Evolutionary conservation across 2,888 invertebrate genomes (phyloP).

Genomic region (Doris montereyensis): DNA sequence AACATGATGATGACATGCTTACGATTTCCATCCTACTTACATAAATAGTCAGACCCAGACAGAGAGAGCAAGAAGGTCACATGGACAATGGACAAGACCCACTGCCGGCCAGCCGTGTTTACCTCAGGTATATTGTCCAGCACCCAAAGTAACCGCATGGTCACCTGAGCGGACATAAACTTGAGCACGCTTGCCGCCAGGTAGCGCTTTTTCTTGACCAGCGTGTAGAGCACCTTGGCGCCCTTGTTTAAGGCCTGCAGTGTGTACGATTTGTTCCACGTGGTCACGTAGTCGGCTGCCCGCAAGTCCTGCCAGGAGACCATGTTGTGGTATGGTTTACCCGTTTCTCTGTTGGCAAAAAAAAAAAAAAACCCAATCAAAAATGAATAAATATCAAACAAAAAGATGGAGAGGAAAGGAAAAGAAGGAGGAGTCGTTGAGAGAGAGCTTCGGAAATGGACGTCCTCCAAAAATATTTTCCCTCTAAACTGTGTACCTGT

Average conservation of each 20-base stretch:
- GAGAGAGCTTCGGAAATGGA: no score
- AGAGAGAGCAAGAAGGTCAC: no score
- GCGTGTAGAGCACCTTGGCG: constrained; percentile 81
- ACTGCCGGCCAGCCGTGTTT: constrained; percentile 71
- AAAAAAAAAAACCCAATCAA: no score
- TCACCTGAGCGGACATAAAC: constrained; percentile 88
- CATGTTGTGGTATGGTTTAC: constrained; percentile 86
- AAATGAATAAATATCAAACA: no score
- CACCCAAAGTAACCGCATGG: constrained; percentile 85
- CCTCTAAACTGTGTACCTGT: no score
- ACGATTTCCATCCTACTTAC: no score
- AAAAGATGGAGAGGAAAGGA: no score
- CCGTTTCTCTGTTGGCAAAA: constrained; percentile 78
- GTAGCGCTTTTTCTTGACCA: constrained; percentile 87
- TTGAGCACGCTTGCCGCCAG: constrained; percentile 88
- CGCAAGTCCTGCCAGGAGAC: constrained; percentile 93
- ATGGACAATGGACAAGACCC: no score
- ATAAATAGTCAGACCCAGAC: no score
- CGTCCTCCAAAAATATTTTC: no score
- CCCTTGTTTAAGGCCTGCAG: constrained; percentile 81
- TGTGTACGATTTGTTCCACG: constrained; percentile 84
- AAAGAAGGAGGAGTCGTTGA: no score
- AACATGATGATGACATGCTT: no score
- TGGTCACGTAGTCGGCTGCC: constrained; percentile 81
- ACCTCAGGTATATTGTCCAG: constrained; percentile 82